Evolutionary conservation across 2,888 invertebrate species (phyloP).

Genomic region (Agrochola lychnidis): DNA sequence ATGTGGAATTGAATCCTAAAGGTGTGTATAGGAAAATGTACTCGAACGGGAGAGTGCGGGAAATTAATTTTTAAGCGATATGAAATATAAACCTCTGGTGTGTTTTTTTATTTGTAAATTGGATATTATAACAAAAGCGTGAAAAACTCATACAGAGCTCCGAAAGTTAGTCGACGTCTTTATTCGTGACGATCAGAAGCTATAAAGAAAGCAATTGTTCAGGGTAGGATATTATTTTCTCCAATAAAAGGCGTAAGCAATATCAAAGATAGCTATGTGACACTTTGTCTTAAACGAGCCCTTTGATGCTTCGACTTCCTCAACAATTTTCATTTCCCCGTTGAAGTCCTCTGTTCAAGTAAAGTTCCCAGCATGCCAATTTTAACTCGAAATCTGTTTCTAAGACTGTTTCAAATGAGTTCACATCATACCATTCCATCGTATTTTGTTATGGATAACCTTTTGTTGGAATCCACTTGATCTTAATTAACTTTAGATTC

Average conservation of each 20-base stretch:
- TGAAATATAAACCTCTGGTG: conserved; percentile 9
- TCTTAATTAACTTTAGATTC: conserved; percentile 39
- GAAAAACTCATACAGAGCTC: conserved; percentile 20
- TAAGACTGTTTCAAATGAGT: conserved; percentile 68
- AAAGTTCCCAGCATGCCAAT: conserved; percentile 79
- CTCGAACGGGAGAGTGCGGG: conserved; percentile 46
- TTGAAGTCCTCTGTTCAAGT: conserved; percentile 76
- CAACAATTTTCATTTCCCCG: conserved; percentile 86
- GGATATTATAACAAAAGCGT: not conserved
- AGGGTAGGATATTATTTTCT: conserved; percentile 55
- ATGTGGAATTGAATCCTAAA: conserved; percentile 82
- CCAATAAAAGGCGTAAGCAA: conserved; percentile 61
- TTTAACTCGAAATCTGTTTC: conserved; percentile 78
- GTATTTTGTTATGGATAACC: conserved; percentile 64
- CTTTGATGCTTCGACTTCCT: conserved; percentile 82
- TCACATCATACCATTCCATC: conserved; percentile 70
- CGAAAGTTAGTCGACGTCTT: conserved; percentile 13
- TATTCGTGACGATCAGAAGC: conserved; percentile 18
- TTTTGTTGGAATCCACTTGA: conserved; percentile 43
- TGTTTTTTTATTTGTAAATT: not conserved
- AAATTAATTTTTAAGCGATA: conserved; percentile 50
- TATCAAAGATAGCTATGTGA: conserved; percentile 77
- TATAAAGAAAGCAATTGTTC: conserved; percentile 37
- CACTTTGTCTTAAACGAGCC: conserved; percentile 78
- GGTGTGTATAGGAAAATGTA: conserved; percentile 71